Evolutionary conservation across 2,113 vertebrate species (phyloP), one percentile per base, ranked within the genome.

Genomic region (Platycercus adscitus): DNA sequence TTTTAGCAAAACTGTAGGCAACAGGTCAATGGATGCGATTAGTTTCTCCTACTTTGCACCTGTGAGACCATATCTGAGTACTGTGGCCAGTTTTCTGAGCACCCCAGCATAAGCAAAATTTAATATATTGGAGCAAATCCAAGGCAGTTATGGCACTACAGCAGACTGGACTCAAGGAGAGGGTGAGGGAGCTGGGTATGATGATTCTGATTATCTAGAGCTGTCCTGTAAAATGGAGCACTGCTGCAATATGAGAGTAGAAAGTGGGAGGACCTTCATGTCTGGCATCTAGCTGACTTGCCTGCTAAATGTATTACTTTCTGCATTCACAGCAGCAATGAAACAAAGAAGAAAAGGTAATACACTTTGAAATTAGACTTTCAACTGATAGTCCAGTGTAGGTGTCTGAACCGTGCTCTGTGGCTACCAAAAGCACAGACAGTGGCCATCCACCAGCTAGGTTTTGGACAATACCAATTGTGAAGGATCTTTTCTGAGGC

Each of bases 121-220:
- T 44, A 33, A 37, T 47, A 53, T 7, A 31, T 17, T 50, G 56
- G 37, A 43, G n/a, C 60, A 64, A 68, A 79, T 71, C n/a, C 33
- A 53, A 70, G 56, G 33, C 8, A 81, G 9, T 55, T 55, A 25
- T 0, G 0, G 12, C 10, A 60, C 19, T 47, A 35, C 9, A 52
- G 26, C 44, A 52, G 53, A 28, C 14, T 75, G 50, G 29, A 66
- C 44, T 52, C 26, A 33, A 43, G 8, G 24, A 33, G 29, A 43
- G 17, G 14, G 4, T 50, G 39, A 80, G 17, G 37, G 4, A 20
- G 2, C 9, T 81, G 53, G 8, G 6, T 43, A 2, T 11, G 17
- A 26, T 44, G 44, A 16, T 3, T 3, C 2, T 21, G 23, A 43
- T 50, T 47, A 17, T 58, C 20, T 56, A 49, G 10, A 86, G 6